Percentiles rank a stretch among this genome's conserved stretches.
phyloP scores from a whole-genome alignment of 2,113 vertebrate species.

The Toxotes chatareus region DNA sequence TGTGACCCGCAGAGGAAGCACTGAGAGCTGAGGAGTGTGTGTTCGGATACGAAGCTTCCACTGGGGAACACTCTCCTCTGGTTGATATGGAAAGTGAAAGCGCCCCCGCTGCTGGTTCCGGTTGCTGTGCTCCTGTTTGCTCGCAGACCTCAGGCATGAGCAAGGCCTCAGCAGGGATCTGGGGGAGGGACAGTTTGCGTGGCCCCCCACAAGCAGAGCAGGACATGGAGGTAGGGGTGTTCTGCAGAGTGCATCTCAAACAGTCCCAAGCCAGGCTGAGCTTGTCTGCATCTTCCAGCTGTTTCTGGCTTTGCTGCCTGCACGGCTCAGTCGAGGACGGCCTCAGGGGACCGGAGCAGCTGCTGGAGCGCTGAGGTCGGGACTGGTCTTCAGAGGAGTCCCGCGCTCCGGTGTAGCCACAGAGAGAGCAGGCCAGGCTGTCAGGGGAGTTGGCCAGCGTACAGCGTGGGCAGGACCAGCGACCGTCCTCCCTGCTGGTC shows the following conservation, averaged over 20 bases:
- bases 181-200: conserved; percentile 89
- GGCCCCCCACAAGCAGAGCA: conserved; percentile 91
- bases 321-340: neutral
- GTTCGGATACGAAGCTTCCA: conserved; percentile 25
- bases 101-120: neutral
- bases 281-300: neutral
- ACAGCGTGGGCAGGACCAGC: conserved; percentile 89
- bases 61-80: conserved; percentile 38
- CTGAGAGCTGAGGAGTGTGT: neutral
- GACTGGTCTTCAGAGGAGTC: neutral
- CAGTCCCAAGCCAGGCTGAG: conserved; percentile 85
- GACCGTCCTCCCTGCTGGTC: conserved; percentile 78
- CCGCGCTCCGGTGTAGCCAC: conserved; percentile 58
- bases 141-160: conserved; percentile 69
- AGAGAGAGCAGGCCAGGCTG: conserved; percentile 86
- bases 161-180: conserved; percentile 89
- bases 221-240: conserved; percentile 88
- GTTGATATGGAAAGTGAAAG: conserved; percentile 33
- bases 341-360: conserved; percentile 79
- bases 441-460: conserved; percentile 87
- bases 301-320: neutral
- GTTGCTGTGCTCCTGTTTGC: neutral
- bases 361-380: conserved; percentile 62
- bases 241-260: conserved; percentile 89
- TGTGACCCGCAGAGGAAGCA: conserved; percentile 65